These are phyloP conservation scores for Pristionchus japonicus DNA, from an alignment of 2,888 invertebrate genomes.

Conservation along the genomic window DNA sequence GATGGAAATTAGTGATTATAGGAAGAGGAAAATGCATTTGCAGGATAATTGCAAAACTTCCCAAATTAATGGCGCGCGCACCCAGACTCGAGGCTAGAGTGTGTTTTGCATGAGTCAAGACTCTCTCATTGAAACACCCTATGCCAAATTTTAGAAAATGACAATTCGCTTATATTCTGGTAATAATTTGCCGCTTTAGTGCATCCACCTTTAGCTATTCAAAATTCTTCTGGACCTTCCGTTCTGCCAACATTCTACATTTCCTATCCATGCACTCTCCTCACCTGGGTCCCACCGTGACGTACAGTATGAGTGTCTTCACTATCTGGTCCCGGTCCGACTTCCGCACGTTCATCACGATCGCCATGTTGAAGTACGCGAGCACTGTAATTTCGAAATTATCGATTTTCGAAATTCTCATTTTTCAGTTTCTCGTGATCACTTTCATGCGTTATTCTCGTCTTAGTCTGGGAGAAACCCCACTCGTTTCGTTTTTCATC, in stretches of 20 bases:
- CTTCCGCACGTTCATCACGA: conserved; percentile 67
- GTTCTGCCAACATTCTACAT: too few species aligned
- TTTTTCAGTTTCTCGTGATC: not conserved
- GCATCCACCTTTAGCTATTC: too few species aligned
- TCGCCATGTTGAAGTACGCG: conserved; percentile 70
- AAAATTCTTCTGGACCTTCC: too few species aligned
- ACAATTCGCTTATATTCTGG: too few species aligned
- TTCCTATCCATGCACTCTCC: not conserved
- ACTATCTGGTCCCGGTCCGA: conserved; percentile 68
- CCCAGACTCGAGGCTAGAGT: not conserved
- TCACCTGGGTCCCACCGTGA: conserved; percentile 68
- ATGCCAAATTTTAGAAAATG: too few species aligned
- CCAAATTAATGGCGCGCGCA: not conserved
- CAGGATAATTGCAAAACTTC: not conserved
- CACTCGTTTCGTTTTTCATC: not conserved
- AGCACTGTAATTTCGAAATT: conserved; percentile 56
- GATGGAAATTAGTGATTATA: not conserved
- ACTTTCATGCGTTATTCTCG: not conserved
- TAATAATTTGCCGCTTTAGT: too few species aligned
- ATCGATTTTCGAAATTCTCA: not conserved
- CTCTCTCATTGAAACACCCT: too few species aligned
- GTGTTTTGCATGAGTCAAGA: too few species aligned
- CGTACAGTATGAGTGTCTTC: conserved; percentile 69
- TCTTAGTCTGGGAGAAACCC: not conserved
- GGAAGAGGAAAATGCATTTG: not conserved